phyloP scores from a whole-genome alignment of 92 coral and sea anemone species.

The Chrysogorgia sp. region DNA sequence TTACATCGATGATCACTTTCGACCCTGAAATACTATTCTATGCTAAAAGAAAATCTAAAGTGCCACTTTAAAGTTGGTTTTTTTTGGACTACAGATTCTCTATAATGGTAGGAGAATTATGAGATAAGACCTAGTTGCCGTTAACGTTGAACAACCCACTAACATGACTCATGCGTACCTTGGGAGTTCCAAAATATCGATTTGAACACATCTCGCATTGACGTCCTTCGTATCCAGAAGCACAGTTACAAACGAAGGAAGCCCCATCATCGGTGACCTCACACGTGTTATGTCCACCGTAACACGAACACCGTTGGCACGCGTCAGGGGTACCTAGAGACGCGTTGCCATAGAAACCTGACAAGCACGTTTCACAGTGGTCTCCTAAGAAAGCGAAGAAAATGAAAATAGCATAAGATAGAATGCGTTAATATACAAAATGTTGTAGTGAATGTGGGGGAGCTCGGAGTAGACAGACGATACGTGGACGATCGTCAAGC shows the following conservation, averaged over 20 bases:
- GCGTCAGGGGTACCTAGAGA: slow-evolving; percentile 66
- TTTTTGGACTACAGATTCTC: not conserved
- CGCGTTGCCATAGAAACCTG: slow-evolving; percentile 94
- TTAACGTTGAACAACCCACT: too few relatives aligned
- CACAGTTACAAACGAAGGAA: slow-evolving; percentile 50
- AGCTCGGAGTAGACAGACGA: too few relatives aligned
- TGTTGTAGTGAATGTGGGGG: too few relatives aligned
- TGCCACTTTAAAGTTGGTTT: not conserved
- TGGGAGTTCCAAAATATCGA: slow-evolving; percentile 82
- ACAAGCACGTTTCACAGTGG: slow-evolving; percentile 81
- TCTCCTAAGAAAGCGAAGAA: slow-evolving; percentile 65
- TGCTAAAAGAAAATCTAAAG: too few relatives aligned
- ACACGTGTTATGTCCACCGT: slow-evolving; percentile 79
- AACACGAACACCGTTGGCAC: slow-evolving; percentile 83
- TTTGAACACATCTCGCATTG: slow-evolving; percentile 75
- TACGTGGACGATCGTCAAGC: too few relatives aligned
- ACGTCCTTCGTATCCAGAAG: slow-evolving; percentile 64
- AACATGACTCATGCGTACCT: slow-evolving; percentile 39
- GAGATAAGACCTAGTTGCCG: too few relatives aligned
- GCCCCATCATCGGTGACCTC: slow-evolving; percentile 65
- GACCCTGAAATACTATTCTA: too few relatives aligned
- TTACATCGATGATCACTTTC: too few relatives aligned
- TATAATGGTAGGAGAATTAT: too few relatives aligned
- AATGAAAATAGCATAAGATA: not conserved
- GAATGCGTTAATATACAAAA: not conserved